Percentiles rank a stretch among this genome's conserved stretches.
Conservation (phyloP, 1,140 invertebrate genomes). For the Holotrichia oblita region DNA sequence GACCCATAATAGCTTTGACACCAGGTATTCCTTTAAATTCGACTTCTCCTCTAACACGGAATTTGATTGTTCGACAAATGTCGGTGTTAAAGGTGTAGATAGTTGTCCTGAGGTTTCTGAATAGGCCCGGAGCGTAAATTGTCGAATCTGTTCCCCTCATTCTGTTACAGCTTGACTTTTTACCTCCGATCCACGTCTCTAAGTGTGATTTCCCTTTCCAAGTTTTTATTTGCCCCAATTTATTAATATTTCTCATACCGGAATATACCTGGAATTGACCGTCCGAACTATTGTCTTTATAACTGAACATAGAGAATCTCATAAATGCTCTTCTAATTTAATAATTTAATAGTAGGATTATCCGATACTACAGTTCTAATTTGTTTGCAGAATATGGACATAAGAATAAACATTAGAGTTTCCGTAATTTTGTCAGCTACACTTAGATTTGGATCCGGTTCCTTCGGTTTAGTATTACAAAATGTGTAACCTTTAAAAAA, state of each 20-base stretch:
- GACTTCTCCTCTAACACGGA: neutral
- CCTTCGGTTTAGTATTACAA: neutral
- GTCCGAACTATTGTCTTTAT: neutral
- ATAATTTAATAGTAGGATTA: neutral
- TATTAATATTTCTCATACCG: neutral
- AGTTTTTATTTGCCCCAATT: neutral
- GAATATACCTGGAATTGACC: neutral
- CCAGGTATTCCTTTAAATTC: neutral
- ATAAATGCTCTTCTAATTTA: neutral
- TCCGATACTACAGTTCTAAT: neutral
- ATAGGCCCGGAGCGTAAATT: conserved; percentile 26
- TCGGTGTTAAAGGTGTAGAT: neutral
- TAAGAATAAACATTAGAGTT: too few relatives aligned
- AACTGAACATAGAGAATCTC: neutral
- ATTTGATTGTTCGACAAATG: conserved; percentile 25
- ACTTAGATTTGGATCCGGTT: neutral
- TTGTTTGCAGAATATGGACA: neutral
- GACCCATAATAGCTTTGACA: too few relatives aligned
- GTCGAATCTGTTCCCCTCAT: conserved; percentile 8
- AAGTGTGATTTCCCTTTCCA: neutral
- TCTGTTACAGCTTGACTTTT: neutral
- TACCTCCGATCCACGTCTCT: neutral
- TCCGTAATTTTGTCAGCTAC: neutral
- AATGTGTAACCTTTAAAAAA: neutral
- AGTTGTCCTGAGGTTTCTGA: neutral